These are phyloP conservation scores for Petrocephalus sullivani DNA, from an alignment of 2,797 vertebrate species.

Conservation along the genomic window DNA sequence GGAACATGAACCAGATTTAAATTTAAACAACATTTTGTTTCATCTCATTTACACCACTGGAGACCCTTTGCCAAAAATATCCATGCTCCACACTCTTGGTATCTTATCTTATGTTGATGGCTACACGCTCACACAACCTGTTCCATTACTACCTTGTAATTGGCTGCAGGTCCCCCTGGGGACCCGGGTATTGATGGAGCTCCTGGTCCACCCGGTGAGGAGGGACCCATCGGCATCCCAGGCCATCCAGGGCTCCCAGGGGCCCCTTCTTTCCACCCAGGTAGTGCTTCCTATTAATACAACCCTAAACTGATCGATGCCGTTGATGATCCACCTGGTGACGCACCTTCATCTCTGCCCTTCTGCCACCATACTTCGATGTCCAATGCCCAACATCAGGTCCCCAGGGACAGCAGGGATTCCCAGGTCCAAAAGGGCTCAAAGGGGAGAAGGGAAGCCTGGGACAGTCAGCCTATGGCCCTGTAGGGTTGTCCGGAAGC, in stretches of 20 bases:
- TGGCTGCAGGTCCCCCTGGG: constrained; percentile 65
- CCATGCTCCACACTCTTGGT: not conserved
- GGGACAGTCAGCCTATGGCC: constrained; percentile 41
- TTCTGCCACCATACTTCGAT: not conserved
- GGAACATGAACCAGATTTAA: not conserved
- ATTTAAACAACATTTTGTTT: not conserved
- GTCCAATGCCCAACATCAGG: constrained; percentile 30
- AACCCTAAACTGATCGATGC: not conserved
- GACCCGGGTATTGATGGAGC: constrained; percentile 62
- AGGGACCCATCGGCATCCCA: constrained; percentile 62
- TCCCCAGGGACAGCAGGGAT: constrained; percentile 38
- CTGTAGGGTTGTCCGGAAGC: constrained; percentile 60
- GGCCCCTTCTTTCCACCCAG: constrained; percentile 42
- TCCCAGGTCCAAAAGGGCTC: constrained; percentile 51
- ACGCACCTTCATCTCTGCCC: not conserved
- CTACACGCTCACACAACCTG: not conserved
- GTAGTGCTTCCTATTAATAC: constrained; percentile 28
- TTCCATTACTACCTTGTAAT: not conserved
- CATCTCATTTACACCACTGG: not conserved
- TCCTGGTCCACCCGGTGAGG: constrained; percentile 67
- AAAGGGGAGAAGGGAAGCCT: constrained; percentile 57
- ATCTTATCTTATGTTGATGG: not conserved
- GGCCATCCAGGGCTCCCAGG: constrained; percentile 71
- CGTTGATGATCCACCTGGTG: not conserved
- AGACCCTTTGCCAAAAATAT: not conserved